These are phyloP conservation scores for Panthera leo DNA, from an alignment of 2,113 vertebrate genomes.

Conservation along the genomic window DNA sequence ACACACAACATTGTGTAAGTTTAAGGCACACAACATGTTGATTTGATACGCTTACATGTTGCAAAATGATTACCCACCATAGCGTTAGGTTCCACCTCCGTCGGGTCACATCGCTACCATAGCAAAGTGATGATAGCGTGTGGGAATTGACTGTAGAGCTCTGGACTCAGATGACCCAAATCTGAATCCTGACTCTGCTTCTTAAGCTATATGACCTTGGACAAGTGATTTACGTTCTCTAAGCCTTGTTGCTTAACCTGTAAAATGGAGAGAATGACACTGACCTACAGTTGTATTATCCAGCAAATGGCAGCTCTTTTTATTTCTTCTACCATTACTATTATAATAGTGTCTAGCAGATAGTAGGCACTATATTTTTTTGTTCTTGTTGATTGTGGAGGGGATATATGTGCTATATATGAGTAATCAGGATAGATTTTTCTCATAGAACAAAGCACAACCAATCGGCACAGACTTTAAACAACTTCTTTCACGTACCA, in stretches of 20 bases:
- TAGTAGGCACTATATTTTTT: neutral
- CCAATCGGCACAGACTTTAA: neutral
- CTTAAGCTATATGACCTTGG: neutral
- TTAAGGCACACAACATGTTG: neutral
- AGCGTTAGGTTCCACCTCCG: neutral
- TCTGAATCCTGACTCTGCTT: neutral
- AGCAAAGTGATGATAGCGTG: neutral
- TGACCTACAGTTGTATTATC: neutral
- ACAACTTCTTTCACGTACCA: conserved; percentile 30
- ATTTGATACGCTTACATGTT: neutral
- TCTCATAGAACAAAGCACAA: neutral
- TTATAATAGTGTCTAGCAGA: neutral
- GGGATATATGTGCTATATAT: neutral
- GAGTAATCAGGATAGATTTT: conserved; percentile 14
- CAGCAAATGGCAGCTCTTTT: neutral
- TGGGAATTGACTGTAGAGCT: accelerated
- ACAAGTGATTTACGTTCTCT: neutral
- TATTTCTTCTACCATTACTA: neutral
- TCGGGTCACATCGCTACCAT: neutral
- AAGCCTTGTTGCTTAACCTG: neutral
- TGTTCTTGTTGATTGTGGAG: neutral
- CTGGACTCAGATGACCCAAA: neutral
- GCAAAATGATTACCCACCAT: neutral
- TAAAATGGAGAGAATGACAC: neutral
- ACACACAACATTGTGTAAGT: neutral